A percentile compares a stretch with the other conserved stretches of the same genome.
Evolutionary conservation across 2,113 vertebrate genomes (phyloP).

Genomic region (Tringa solitaria): DNA sequence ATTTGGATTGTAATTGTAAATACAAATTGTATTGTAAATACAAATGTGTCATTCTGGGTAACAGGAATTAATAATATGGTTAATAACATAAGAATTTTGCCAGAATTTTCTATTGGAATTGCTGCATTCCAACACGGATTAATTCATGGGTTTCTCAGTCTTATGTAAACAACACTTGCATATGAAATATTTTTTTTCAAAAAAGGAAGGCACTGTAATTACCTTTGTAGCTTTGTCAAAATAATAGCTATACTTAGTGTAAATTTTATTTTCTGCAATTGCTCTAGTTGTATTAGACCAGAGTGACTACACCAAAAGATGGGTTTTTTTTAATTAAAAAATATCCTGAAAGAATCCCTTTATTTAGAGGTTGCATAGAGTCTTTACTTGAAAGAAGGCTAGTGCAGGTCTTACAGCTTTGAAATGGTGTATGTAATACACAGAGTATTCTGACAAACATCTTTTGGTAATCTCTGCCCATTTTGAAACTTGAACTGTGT

Average conservation of each 20-base stretch:
- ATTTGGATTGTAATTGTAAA: neutral
- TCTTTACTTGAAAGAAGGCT: neutral
- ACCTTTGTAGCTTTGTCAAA: neutral
- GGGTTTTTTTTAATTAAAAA: neutral
- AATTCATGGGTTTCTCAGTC: neutral
- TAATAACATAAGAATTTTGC: neutral
- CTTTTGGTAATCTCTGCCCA: neutral
- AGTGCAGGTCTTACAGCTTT: neutral
- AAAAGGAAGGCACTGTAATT: neutral
- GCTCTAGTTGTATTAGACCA: neutral
- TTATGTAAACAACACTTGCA: neutral
- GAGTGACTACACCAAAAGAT: neutral
- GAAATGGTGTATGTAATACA: neutral
- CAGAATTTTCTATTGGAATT: neutral
- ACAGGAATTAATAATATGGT: neutral
- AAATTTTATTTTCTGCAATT: neutral
- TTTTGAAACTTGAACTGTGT: neutral
- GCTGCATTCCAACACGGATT: neutral
- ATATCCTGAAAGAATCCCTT: neutral
- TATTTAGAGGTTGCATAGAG: neutral
- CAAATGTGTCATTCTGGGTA: fast-evolving
- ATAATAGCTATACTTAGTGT: neutral
- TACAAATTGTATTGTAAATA: no score
- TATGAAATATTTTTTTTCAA: neutral
- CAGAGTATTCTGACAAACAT: neutral